phyloP scores from a whole-genome alignment of 1,140 invertebrate genomes.

The Andricus grossulariae region DNA sequence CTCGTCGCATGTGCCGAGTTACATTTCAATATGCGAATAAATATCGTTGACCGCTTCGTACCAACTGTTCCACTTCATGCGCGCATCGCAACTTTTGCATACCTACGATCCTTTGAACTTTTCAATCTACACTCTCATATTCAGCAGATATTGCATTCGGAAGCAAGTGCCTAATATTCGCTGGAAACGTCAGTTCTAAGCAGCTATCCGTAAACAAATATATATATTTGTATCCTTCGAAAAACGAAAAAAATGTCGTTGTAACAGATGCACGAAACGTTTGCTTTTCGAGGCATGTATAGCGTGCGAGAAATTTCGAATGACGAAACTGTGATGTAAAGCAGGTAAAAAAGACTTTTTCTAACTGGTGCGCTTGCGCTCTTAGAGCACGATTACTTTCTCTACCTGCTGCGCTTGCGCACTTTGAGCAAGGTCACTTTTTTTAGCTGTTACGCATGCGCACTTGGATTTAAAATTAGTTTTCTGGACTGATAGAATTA shows the following conservation, averaged over 20 bases:
- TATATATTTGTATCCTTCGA: neutral
- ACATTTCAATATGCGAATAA: conserved; percentile 32
- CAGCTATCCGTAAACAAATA: neutral
- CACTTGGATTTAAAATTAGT: too few species aligned
- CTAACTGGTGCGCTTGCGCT: too few species aligned
- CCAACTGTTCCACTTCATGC: conserved; percentile 14
- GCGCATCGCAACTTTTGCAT: conserved; percentile 40
- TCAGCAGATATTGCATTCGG: conserved; percentile 22
- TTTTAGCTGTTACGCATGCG: too few species aligned
- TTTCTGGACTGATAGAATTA: too few species aligned
- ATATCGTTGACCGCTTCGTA: conserved; percentile 25
- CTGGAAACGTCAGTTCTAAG: neutral
- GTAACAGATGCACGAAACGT: too few species aligned
- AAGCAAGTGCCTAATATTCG: conserved; percentile 25
- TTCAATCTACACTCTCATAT: conserved; percentile 36
- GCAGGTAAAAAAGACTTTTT: too few species aligned
- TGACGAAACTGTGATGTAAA: too few species aligned
- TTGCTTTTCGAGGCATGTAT: too few species aligned
- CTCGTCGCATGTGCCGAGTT: conserved; percentile 34
- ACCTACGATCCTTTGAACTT: conserved; percentile 40
- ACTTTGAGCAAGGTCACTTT: too few species aligned
- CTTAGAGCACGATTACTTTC: too few species aligned
- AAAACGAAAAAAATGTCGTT: neutral
- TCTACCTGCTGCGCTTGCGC: too few species aligned
- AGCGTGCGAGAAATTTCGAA: too few species aligned